phyloP scores from a whole-genome alignment of 2,797 vertebrate species.

The Dendrocincla tyrannina region DNA sequence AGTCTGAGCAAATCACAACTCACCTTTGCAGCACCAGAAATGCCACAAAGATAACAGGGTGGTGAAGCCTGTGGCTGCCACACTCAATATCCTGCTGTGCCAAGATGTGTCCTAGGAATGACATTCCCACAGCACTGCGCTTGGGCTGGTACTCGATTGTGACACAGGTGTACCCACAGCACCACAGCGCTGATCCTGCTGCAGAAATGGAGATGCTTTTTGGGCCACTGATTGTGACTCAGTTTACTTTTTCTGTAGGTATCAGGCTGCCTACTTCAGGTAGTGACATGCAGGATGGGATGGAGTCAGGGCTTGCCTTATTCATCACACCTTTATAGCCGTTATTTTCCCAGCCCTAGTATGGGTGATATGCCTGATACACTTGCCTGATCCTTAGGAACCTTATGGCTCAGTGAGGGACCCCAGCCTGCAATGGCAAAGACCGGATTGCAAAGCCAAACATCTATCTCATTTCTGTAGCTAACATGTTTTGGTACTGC shows the following conservation, averaged over 20 bases:
- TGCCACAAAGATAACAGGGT: neutral
- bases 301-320: neutral
- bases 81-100: neutral
- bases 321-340: neutral
- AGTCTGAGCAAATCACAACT: neutral
- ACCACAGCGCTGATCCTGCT: neutral
- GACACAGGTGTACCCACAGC: accelerated
- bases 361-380: accelerated
- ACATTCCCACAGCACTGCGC: no score
- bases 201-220: neutral
- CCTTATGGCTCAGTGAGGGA: neutral
- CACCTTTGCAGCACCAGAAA: neutral
- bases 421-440: neutral
- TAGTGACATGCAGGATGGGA: neutral
- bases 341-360: neutral
- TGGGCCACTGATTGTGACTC: neutral
- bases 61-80: neutral
- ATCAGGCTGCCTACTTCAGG: neutral
- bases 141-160: neutral
- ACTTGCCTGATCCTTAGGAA: neutral
- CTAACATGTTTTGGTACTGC: neutral
- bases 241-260: neutral
- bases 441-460: neutral
- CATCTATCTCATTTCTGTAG: neutral
- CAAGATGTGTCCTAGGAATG: neutral